Evolutionary conservation across 64 coral and sea anemone genomes (phyloP), one percentile per base, ranked within the genome.

Genomic region (Hydrozoanthus tunicans): DNA sequence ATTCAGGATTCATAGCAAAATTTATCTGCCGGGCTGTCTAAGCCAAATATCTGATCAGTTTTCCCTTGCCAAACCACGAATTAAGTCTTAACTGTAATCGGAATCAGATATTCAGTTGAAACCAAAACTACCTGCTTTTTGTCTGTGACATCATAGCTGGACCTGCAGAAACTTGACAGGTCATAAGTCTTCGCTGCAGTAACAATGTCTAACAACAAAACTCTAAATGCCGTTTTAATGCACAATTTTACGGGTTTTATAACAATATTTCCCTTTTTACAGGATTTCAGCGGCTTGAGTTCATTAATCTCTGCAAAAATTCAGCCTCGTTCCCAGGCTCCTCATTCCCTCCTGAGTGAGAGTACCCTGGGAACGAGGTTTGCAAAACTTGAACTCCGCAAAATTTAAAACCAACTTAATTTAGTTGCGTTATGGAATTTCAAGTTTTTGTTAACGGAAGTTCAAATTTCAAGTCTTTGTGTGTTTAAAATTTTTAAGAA

Each of bases 1-100:
- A 99, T 17, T 99, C 97, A 10, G 91, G 90, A 73, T 99, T 99
- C 97, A 99, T 99, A 51, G 51, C 64, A 51, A 91, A n/a, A 9
- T 15, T 14, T 51, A 53, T n/a, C 53, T 9, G 24, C 52, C 3
- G 9, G 9, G 20, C 62, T 81, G 20, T 1, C n/a, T 0, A 23
- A 61, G 13, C 53, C 60, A 26, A 27, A 60, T 43, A 74, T 51
- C 10, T 10, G 74, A 51, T 51, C 10, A 6, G 15, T 73, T 7
- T 85, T 15, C 15, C 70, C 53, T 27, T 24, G 14, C 4, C 1
- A 59, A 73, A 74, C 5, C 20, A 56, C 0, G 8, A 58, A 43
- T 65, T 65, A 6, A 53, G 3, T 83, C 54, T 68, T 66, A 11
- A 15, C 12, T 17, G 12, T 5, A 5, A 15, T 76, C 3, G 4